Percentiles rank a stretch among this genome's conserved stretches.
Conservation (phyloP, 2,113 vertebrate species). For the Proteles cristata region DNA sequence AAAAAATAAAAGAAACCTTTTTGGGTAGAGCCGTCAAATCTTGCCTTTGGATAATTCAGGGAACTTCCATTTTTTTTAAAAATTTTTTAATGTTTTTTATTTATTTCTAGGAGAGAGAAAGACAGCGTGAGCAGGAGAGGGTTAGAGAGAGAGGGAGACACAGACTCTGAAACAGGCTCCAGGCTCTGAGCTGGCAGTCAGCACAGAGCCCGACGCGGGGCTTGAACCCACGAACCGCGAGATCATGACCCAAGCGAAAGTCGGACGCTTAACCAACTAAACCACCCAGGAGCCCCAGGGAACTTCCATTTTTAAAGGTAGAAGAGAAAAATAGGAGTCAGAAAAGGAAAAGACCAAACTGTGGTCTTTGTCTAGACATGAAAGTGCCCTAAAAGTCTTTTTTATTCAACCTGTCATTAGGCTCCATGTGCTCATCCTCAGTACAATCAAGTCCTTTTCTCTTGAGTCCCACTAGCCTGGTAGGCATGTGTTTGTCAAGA, state of each 20-base stretch:
- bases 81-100: no score
- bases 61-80: neutral
- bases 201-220: no score
- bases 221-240: no score
- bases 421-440: neutral
- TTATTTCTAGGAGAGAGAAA: no score
- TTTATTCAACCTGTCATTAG: constrained; percentile 3
- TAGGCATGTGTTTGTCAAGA: constrained; percentile 24
- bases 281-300: no score
- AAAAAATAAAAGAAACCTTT: neutral
- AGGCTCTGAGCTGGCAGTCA: no score
- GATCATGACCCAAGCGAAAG: no score
- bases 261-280: no score
- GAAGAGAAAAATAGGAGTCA: neutral
- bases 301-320: neutral
- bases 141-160: no score
- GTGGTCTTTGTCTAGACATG: neutral
- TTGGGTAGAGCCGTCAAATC: neutral
- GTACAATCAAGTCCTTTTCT: neutral
- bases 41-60: neutral
- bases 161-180: no score
- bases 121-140: no score
- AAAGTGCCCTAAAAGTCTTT: neutral
- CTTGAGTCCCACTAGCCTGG: neutral
- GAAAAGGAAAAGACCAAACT: neutral